phyloP scores from a whole-genome alignment of 2,888 invertebrate species.

The Thyatira batis region DNA sequence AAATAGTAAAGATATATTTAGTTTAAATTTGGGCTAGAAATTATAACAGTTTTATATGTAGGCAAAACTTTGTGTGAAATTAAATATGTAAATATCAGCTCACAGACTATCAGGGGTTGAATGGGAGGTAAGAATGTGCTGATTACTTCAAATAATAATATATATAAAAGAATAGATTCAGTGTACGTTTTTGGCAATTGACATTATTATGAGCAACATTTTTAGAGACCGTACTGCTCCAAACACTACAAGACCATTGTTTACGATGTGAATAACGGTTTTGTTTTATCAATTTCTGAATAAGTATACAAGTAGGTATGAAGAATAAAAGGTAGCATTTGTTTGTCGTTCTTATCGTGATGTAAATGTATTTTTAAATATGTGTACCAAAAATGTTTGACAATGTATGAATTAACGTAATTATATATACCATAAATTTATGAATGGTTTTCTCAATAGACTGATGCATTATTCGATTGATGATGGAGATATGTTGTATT shows the following conservation, averaged over 20 bases:
- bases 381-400: constrained; percentile 1
- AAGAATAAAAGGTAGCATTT: not conserved
- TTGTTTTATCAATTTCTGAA: not conserved
- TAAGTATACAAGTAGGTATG: not conserved
- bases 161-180: too few species aligned
- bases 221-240: too few species aligned
- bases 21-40: not conserved
- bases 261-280: not conserved
- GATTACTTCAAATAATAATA: too few species aligned
- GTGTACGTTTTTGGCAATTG: too few species aligned
- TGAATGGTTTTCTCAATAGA: constrained; percentile 28
- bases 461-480: constrained; percentile 25
- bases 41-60: not conserved
- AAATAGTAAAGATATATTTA: not conserved
- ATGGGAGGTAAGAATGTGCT: too few species aligned
- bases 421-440: constrained; percentile 13
- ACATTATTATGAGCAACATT: too few species aligned
- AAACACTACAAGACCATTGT: too few species aligned
- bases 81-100: too few species aligned
- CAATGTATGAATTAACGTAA: not conserved
- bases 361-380: constrained; percentile 8
- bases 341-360: not conserved
- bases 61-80: too few species aligned
- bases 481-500: constrained; percentile 21
- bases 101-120: too few species aligned